Percentiles rank a stretch among this genome's conserved stretches.
Conservation (phyloP, 2,797 vertebrate genomes). For the Serranus cabrilla region DNA sequence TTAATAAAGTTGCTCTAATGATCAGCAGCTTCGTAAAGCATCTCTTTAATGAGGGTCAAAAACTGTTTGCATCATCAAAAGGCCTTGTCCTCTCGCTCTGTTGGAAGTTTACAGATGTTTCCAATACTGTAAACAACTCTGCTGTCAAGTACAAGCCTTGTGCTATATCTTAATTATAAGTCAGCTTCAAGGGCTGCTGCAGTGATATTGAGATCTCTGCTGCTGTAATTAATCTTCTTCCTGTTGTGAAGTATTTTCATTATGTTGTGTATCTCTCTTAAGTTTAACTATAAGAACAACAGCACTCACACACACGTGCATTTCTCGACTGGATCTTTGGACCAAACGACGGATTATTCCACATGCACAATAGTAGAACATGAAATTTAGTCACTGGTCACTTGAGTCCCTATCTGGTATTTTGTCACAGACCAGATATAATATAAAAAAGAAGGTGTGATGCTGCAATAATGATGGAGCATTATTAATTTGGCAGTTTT, state of each 20-base stretch:
- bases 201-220: too few relatives aligned
- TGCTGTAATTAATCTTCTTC: neutral
- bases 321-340: too few relatives aligned
- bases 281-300: neutral
- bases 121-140: constrained; percentile 14
- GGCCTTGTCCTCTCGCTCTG: neutral
- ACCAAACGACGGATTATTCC: neutral
- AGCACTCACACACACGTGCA: too few relatives aligned
- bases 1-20: constrained; percentile 67
- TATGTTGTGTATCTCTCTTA: neutral
- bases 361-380: neutral
- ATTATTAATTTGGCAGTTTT: constrained; percentile 4
- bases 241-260: neutral
- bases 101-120: constrained; percentile 46
- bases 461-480: neutral
- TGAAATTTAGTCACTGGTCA: neutral
- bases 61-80: constrained; percentile 50
- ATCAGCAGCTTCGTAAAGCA: constrained; percentile 47
- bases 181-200: neutral
- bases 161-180: neutral
- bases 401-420: neutral
- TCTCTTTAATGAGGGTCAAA: constrained; percentile 51
- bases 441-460: neutral
- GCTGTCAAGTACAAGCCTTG: neutral
- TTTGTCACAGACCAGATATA: neutral